Conservation (phyloP, 1,140 invertebrate genomes). For the Oncopeltus fasciatus region DNA sequence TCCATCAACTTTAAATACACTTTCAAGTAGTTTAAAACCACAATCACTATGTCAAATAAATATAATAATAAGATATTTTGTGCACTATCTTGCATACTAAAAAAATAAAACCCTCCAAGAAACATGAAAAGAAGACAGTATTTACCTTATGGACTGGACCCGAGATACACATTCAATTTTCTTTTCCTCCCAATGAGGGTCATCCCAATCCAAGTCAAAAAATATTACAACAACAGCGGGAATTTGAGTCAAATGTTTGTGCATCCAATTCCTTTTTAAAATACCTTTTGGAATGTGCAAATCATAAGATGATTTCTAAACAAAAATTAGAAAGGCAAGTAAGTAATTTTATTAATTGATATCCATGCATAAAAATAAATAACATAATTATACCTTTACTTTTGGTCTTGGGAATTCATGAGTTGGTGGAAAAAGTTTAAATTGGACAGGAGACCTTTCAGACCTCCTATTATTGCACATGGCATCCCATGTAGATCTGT, state of each 20-base stretch:
- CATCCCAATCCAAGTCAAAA: slow-evolving; percentile 95
- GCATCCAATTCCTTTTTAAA: slow-evolving; percentile 88
- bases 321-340: slow-evolving; percentile 22
- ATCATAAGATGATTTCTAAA: slow-evolving; percentile 73
- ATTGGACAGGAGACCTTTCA: slow-evolving; percentile 70
- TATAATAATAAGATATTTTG: too few species aligned
- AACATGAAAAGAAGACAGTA: neutral
- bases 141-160: slow-evolving; percentile 71
- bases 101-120: too few species aligned
- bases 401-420: slow-evolving; percentile 83
- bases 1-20: too few species aligned
- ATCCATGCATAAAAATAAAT: neutral
- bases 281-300: slow-evolving; percentile 95
- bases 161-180: slow-evolving; percentile 80
- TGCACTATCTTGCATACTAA: too few species aligned
- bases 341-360: neutral
- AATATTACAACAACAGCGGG: slow-evolving; percentile 89
- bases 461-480: slow-evolving; percentile 66
- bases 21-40: too few species aligned
- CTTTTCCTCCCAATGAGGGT: slow-evolving; percentile 82
- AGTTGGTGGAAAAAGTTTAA: slow-evolving; percentile 59
- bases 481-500: slow-evolving; percentile 83
- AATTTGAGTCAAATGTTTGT: slow-evolving; percentile 79
- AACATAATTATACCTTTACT: slow-evolving; percentile 46
- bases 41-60: too few species aligned